Evolutionary conservation across 2,888 invertebrate genomes (phyloP).

Genomic region (Parnassius apollo): DNA sequence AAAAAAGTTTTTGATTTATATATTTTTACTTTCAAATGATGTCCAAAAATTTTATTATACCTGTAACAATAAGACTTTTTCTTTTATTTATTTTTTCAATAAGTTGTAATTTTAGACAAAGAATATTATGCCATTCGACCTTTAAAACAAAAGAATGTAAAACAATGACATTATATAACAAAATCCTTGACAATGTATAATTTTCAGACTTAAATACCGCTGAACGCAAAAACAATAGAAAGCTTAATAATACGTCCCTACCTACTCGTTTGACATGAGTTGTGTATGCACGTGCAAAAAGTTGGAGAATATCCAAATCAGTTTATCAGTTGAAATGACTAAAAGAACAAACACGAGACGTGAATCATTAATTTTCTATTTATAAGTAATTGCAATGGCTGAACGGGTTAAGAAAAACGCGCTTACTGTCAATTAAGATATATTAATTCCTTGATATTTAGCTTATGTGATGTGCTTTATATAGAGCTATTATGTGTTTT

Average conservation of each 20-base stretch:
- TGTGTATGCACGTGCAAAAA: slow-evolving; percentile 15
- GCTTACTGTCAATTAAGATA: too few relatives aligned
- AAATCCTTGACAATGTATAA: slow-evolving; percentile 5
- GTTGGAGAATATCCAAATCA: slow-evolving; percentile 26
- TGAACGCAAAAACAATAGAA: slow-evolving; percentile 17
- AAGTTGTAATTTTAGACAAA: neutral
- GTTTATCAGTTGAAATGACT: slow-evolving; percentile 21
- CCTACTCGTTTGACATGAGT: neutral
- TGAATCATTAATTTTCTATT: slow-evolving; percentile 25
- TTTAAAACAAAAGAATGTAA: neutral
- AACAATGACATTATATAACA: slow-evolving; percentile 3
- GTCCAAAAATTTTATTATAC: too few relatives aligned
- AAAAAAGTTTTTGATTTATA: slow-evolving; percentile 4
- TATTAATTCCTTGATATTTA: too few relatives aligned
- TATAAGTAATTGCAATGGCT: slow-evolving; percentile 10
- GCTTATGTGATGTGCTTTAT: too few relatives aligned
- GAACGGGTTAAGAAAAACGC: slow-evolving; percentile 11
- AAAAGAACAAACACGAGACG: slow-evolving; percentile 17
- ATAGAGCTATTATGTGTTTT: too few relatives aligned
- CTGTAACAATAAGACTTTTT: neutral
- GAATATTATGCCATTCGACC: neutral
- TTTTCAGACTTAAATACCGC: slow-evolving; percentile 8
- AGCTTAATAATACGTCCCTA: slow-evolving; percentile 3
- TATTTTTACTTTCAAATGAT: neutral
- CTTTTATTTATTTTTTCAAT: neutral